Percentiles rank a stretch among this genome's conserved stretches.
These are phyloP conservation scores for Lophura nycthemera DNA, from an alignment of 2,113 vertebrate genomes.

Conservation along the genomic window DNA sequence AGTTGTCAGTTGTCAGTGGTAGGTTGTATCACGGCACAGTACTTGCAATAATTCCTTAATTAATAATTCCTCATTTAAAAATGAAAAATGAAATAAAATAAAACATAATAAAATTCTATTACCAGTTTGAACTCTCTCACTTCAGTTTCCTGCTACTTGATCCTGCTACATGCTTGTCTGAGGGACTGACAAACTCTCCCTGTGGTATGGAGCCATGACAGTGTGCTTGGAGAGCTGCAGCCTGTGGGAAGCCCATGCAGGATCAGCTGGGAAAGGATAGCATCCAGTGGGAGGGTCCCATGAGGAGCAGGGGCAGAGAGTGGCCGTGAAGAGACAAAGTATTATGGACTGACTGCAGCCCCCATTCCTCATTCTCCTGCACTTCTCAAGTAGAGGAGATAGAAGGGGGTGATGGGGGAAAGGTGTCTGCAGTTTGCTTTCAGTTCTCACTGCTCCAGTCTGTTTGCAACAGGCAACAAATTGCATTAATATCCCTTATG, in stretches of 20 bases:
- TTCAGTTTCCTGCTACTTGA: neutral
- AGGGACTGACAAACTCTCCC: neutral
- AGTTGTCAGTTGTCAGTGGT: neutral
- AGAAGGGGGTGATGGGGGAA: neutral
- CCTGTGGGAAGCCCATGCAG: neutral
- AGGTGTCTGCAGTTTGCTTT: neutral
- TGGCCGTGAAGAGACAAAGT: neutral
- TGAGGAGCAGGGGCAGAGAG: neutral
- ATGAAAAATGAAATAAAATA: too few species aligned
- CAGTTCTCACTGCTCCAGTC: neutral
- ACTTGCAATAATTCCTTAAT: neutral
- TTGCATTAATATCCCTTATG: neutral
- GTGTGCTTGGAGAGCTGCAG: neutral
- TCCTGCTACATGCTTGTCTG: neutral
- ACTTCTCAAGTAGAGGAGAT: neutral
- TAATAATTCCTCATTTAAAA: neutral
- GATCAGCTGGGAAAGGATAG: neutral
- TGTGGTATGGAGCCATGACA: rapidly evolving
- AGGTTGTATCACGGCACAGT: neutral
- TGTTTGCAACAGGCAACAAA: neutral
- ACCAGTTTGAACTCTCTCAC: neutral
- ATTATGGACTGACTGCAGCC: neutral
- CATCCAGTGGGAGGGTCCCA: neutral
- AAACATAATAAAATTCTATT: neutral
- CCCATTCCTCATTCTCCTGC: neutral